Base-by-base conservation (phyloP, 2,113 vertebrate genomes). In the Lepus timidus region DNA sequence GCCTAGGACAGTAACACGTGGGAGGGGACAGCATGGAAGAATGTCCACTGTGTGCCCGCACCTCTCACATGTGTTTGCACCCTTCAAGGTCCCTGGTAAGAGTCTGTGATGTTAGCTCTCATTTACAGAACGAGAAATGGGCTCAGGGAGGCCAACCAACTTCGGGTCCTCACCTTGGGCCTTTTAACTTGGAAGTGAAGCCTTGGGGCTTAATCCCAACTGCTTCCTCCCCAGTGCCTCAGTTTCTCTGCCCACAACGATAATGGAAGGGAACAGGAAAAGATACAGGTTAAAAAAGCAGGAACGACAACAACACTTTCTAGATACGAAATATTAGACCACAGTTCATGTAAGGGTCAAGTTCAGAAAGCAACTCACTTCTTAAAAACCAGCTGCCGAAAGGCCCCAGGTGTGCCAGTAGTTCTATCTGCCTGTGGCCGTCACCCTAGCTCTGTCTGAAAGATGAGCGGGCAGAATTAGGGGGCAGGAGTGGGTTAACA, bases 111-210 rank as follows among this genome's bases (percentile, higher is more conserved):
- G 31, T 85, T 67, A 67, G 33, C 76, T 80, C 61, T 83, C 87
- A 92, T 84, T 95, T 33, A 84, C 3, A 92, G 91, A 95, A 87
- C 33, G 61, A 51, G 62, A 92, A 93, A 76, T 3, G 33, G 70
- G 51, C 22, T 89, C 7, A 4, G 65, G 61, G n/a, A 85, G 65
- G 78, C 82, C 93, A 80, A 86, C 27, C 17, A 83, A 81, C 73
- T 88, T 90, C 78, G 55, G 62, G 65, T 29, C 49, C 65, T 95
- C n/a, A 81, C 73, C 25, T 31, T 13, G 29, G 36, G 29, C 20
- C 55, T 90, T 93, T 65, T 22, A 52, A 70, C 22, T 82, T 39
- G 88, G 74, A 87, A 22, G 85, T 10, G 12, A 80, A 92, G n/a
- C 68, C 88, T 81, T 61, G 36, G 90, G 61, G 90, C 22, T 80